Percentiles rank a stretch among this genome's conserved stretches.
These are phyloP conservation scores for Micrasema minimum DNA, from an alignment of 1,140 invertebrate genomes.

Conservation along the genomic window DNA sequence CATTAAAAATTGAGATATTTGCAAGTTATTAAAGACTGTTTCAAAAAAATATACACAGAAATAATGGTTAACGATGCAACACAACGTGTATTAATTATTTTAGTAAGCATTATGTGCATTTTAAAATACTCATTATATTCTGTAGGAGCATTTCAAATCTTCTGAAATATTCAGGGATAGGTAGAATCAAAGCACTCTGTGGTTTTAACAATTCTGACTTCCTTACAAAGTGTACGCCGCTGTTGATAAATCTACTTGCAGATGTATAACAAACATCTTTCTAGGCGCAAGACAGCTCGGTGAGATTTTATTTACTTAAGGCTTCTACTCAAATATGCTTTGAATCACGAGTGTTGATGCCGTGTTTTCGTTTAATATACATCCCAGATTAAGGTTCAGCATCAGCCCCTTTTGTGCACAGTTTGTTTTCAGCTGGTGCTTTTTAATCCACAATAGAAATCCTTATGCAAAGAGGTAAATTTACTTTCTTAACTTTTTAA, in stretches of 20 bases:
- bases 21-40: too few relatives aligned
- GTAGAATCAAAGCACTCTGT: slow-evolving; percentile 27
- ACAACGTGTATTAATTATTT: too few relatives aligned
- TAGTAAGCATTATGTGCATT: too few relatives aligned
- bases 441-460: too few relatives aligned
- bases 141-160: background rate
- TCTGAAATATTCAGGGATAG: slow-evolving; percentile 32
- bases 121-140: too few relatives aligned
- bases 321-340: slow-evolving; percentile 53
- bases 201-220: slow-evolving; percentile 25
- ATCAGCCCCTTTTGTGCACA: slow-evolving; percentile 10
- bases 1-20: too few relatives aligned
- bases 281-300: slow-evolving; percentile 49
- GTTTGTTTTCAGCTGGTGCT: too few relatives aligned
- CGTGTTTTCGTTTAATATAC: slow-evolving; percentile 51
- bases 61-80: too few relatives aligned
- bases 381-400: slow-evolving; percentile 35
- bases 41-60: too few relatives aligned
- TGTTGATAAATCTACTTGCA: slow-evolving; percentile 45
- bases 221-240: slow-evolving; percentile 17
- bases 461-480: too few relatives aligned
- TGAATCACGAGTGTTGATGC: slow-evolving; percentile 54
- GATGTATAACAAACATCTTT: slow-evolving; percentile 53
- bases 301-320: slow-evolving; percentile 53
- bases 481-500: too few relatives aligned